Percentiles rank a stretch among this genome's conserved stretches.
These are phyloP conservation scores for Axis porcinus DNA, from an alignment of 2,113 vertebrate genomes.

Conservation along the genomic window DNA sequence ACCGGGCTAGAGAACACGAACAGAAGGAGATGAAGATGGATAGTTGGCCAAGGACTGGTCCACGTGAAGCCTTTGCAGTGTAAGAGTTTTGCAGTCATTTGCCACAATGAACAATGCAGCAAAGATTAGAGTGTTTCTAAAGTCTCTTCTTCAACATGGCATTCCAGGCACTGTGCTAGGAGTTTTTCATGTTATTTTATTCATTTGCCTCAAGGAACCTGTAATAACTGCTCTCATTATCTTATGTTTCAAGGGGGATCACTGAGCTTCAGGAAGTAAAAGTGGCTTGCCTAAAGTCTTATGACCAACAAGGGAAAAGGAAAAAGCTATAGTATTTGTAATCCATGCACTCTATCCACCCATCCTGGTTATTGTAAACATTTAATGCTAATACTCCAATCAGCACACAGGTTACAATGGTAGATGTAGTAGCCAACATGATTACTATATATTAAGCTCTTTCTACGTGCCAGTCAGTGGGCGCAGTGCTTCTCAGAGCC, in stretches of 20 bases:
- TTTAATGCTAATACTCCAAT: too few relatives aligned
- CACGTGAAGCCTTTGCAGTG: background rate
- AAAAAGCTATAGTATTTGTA: too few relatives aligned
- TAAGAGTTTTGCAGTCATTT: background rate
- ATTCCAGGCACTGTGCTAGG: background rate
- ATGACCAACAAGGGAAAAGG: background rate
- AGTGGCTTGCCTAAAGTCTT: background rate
- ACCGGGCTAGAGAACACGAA: background rate
- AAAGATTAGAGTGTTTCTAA: background rate
- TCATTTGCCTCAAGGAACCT: background rate
- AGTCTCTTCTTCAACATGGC: background rate
- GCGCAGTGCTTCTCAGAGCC: background rate
- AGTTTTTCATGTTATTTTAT: background rate
- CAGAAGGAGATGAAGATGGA: background rate
- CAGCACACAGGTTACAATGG: too few relatives aligned
- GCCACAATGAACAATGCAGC: background rate
- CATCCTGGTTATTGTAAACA: too few relatives aligned
- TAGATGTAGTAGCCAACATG: too few relatives aligned
- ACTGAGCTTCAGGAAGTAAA: background rate
- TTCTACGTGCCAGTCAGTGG: background rate
- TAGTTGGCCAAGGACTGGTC: too few relatives aligned
- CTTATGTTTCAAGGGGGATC: background rate
- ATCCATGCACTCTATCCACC: too few relatives aligned
- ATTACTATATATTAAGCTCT: background rate
- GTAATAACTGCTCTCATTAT: background rate